Conservation (phyloP, 1,140 invertebrate genomes). For the Drosophila equinoxialis region DNA sequence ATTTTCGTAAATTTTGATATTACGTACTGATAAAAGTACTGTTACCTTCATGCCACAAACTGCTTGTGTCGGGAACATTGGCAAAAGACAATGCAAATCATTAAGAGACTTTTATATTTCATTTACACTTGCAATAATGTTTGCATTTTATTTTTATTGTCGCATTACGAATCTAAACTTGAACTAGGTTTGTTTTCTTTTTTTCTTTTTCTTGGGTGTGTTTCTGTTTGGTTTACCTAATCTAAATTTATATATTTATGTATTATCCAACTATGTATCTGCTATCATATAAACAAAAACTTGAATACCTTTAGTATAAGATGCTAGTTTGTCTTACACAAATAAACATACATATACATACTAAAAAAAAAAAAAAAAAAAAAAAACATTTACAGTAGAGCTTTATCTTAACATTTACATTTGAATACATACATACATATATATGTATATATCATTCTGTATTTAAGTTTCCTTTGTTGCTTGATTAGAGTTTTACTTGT, state of each 20-base stretch:
- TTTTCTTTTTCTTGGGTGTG: neutral
- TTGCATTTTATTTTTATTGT: conserved; percentile 65
- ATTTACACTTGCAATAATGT: conserved; percentile 58
- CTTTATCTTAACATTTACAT: conserved; percentile 56
- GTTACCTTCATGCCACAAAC: too few species aligned
- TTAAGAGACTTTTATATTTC: neutral
- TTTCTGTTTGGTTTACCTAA: conserved; percentile 1
- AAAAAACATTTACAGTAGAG: conserved; percentile 56
- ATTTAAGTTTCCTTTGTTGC: neutral
- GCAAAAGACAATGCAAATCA: neutral
- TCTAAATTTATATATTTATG: conserved; percentile 7
- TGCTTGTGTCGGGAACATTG: too few species aligned
- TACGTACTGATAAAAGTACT: too few species aligned
- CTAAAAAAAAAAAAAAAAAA: neutral
- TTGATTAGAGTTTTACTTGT: conserved; percentile 49
- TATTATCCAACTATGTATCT: neutral
- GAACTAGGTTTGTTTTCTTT: conserved; percentile 45
- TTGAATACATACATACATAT: conserved; percentile 18
- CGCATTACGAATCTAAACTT: conserved; percentile 79
- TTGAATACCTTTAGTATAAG: neutral
- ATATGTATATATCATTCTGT: conserved; percentile 38
- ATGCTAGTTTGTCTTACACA: neutral
- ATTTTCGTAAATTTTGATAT: too few species aligned
- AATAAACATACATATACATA: conserved; percentile 43
- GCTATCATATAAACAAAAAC: neutral